Conservation (phyloP, 30 jellyfish, hydroid and myxozoan species). For the Turritopsis rubra region DNA sequence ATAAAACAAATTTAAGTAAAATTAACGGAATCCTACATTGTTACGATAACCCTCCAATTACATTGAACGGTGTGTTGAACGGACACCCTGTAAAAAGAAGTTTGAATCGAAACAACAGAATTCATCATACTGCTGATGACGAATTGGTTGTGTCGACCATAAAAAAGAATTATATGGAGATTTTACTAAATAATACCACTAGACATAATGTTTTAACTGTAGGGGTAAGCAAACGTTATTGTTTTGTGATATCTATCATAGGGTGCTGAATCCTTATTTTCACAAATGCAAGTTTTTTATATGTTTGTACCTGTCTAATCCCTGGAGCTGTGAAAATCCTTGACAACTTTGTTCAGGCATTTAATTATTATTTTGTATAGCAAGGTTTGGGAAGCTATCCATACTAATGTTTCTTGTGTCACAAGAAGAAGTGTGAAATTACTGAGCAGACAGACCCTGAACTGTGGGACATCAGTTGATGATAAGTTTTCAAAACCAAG, state of each 20-base stretch:
- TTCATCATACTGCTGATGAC: constrained; percentile 1
- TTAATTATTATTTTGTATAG: too few species aligned
- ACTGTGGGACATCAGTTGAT: too few species aligned
- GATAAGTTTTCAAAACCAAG: too few species aligned
- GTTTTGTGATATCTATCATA: neutral
- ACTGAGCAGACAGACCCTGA: too few species aligned
- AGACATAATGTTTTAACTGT: constrained; percentile 57
- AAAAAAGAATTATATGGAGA: constrained; percentile 42
- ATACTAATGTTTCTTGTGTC: too few species aligned
- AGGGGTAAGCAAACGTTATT: constrained; percentile 43
- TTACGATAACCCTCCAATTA: constrained; percentile 22
- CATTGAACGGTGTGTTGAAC: constrained; percentile 22
- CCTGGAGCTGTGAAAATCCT: too few species aligned
- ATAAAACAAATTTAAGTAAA: constrained; percentile 25
- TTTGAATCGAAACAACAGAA: constrained; percentile 20
- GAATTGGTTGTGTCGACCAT: constrained; percentile 42
- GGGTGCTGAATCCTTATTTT: neutral
- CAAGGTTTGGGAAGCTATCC: too few species aligned
- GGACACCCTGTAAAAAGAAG: constrained; percentile 37
- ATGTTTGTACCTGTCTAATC: too few species aligned
- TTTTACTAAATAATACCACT: constrained; percentile 58
- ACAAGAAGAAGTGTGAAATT: too few species aligned
- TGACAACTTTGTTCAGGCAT: too few species aligned
- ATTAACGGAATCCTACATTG: constrained; percentile 56
- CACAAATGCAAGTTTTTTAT: too few species aligned